Conservation (phyloP, 2,113 vertebrate species). For the Crypturellus undulatus region DNA sequence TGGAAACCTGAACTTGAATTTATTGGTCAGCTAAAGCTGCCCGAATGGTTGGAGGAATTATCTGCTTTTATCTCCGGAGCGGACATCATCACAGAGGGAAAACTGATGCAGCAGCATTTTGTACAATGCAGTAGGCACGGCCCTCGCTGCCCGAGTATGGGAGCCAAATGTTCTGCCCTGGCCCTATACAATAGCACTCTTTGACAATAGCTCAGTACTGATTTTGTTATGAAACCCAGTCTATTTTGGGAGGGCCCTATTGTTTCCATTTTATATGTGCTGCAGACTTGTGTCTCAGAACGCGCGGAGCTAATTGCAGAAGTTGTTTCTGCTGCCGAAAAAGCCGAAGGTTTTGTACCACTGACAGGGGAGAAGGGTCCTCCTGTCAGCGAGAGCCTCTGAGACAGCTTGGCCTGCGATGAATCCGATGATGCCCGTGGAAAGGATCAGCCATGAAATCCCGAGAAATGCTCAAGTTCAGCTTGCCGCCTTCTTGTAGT, state of each 20-base stretch:
- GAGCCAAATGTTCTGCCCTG: constrained; percentile 63
- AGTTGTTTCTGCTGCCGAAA: background rate
- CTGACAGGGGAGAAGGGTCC: background rate
- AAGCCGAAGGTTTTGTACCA: background rate
- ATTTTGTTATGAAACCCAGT: constrained; percentile 58
- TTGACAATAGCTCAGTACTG: constrained; percentile 54
- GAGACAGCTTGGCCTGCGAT: background rate
- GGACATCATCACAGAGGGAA: constrained; percentile 27
- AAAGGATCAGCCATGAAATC: background rate
- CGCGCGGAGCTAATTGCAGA: background rate
- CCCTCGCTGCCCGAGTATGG: background rate
- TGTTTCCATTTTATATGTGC: constrained; percentile 52
- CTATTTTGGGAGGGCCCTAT: constrained; percentile 69
- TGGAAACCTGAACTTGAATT: background rate
- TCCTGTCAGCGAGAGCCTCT: accelerated
- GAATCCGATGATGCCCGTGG: accelerated
- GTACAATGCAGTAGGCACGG: background rate
- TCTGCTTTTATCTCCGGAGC: constrained; percentile 51
- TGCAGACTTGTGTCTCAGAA: background rate
- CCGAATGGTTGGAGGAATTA: constrained; percentile 53
- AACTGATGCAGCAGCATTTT: constrained; percentile 58
- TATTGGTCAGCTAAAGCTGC: constrained; percentile 61
- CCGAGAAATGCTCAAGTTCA: background rate
- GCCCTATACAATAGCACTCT: constrained; percentile 46
- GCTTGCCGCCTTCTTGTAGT: background rate